These are phyloP conservation scores for Diabrotica balteata DNA, from an alignment of 2,888 invertebrate genomes.

Conservation along the genomic window DNA sequence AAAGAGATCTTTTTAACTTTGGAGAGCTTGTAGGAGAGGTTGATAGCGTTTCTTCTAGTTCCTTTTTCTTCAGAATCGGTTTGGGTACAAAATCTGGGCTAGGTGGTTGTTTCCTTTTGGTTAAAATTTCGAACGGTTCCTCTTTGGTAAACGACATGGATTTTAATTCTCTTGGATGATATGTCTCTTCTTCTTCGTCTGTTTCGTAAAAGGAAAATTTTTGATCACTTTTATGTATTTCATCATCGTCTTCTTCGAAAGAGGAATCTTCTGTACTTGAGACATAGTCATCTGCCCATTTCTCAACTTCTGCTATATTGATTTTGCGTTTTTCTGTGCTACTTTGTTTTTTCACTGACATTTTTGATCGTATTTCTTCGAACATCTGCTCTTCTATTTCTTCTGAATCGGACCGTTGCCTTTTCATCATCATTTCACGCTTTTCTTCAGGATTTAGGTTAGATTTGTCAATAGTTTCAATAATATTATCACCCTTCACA, in stretches of 20 bases:
- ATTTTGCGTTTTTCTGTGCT: conserved; percentile 50
- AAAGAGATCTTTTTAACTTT: conserved; percentile 34
- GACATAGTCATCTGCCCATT: conserved; percentile 61
- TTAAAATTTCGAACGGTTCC: conserved; percentile 67
- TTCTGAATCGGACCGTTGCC: conserved; percentile 55
- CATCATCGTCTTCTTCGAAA: conserved; percentile 52
- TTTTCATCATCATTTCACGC: conserved; percentile 45
- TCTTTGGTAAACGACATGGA: conserved; percentile 52
- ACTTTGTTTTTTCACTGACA: conserved; percentile 42
- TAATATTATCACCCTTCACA: conserved; percentile 45
- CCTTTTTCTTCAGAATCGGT: conserved; percentile 73
- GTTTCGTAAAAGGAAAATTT: conserved; percentile 29
- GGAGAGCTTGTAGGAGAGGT: conserved; percentile 33
- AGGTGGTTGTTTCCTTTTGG: conserved; percentile 69
- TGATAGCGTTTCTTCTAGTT: conserved; percentile 43
- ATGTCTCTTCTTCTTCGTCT: conserved; percentile 66
- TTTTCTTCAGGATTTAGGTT: conserved; percentile 44
- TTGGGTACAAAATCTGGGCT: conserved; percentile 79
- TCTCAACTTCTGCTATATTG: conserved; percentile 53
- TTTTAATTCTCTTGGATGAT: conserved; percentile 70
- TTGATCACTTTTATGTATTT: conserved; percentile 34
- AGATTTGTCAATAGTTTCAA: conserved; percentile 49
- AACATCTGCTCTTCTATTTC: conserved; percentile 56
- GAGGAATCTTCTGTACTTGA: conserved; percentile 53
- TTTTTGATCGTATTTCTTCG: conserved; percentile 52